Evolutionary conservation across 2,888 invertebrate species (phyloP).

Genomic region (Ischnura elegans): DNA sequence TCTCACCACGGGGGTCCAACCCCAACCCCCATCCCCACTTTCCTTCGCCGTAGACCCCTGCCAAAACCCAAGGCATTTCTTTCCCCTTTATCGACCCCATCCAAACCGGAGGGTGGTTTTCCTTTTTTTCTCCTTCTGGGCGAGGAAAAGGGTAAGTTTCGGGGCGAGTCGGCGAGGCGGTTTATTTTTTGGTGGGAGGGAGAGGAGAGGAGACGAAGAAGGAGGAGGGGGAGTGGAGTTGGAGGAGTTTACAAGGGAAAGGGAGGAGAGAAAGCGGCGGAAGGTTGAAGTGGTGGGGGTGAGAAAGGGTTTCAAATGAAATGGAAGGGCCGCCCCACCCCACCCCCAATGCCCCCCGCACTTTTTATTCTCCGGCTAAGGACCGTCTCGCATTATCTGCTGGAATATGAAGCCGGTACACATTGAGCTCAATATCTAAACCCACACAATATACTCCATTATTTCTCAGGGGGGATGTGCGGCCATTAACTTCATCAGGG

Average conservation of each 20-base stretch:
- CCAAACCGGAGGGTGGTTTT: neutral
- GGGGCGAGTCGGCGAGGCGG: neutral
- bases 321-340: neutral
- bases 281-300: neutral
- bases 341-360: neutral
- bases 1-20: neutral
- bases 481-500: too few relatives aligned
- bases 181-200: neutral
- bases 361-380: neutral
- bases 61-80: neutral
- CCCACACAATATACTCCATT: too few relatives aligned
- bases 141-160: neutral
- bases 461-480: too few relatives aligned
- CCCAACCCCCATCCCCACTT: neutral
- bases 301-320: constrained; percentile 15
- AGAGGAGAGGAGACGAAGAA: neutral
- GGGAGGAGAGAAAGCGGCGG: neutral
- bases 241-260: neutral
- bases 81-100: neutral
- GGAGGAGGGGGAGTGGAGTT: neutral
- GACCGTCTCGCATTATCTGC: too few relatives aligned
- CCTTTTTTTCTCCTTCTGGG: neutral
- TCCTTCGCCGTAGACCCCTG: neutral
- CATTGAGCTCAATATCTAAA: too few relatives aligned
- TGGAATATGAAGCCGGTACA: too few relatives aligned